A percentile compares a stretch with the other conserved stretches of the same genome.
phyloP scores from a whole-genome alignment of 2,888 invertebrate species.

The Troides helena region DNA sequence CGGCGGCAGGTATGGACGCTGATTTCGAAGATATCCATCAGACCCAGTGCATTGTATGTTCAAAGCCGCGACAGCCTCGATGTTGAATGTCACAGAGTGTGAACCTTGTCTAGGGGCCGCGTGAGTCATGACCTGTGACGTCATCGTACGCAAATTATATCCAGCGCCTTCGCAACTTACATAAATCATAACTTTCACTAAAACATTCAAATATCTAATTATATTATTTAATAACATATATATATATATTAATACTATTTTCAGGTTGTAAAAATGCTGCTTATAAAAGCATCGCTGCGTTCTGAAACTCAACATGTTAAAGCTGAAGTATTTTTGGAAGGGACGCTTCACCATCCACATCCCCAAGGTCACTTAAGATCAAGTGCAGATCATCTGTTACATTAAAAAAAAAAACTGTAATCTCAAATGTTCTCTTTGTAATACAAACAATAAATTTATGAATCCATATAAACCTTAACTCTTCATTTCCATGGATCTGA shows the following conservation, averaged over 20 bases:
- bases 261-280: too few species aligned
- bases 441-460: not conserved
- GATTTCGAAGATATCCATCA: not conserved
- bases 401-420: too few species aligned
- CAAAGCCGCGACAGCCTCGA: constrained; percentile 9
- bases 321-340: too few species aligned
- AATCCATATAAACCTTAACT: too few species aligned
- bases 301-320: too few species aligned
- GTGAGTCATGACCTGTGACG: constrained; percentile 13
- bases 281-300: too few species aligned
- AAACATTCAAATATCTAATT: not conserved
- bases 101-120: not conserved
- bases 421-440: not conserved
- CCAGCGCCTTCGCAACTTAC: constrained; percentile 11
- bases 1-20: too few species aligned
- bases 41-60: constrained; percentile 8
- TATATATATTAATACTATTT: not conserved
- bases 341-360: too few species aligned
- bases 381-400: too few species aligned
- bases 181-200: constrained; percentile 15
- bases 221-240: not conserved
- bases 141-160: constrained; percentile 7
- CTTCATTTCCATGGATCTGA: too few species aligned
- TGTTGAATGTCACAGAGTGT: constrained; percentile 4
- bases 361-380: too few species aligned